Evolutionary conservation across 2,888 invertebrate genomes (phyloP).

Genomic region (Phania funesta): DNA sequence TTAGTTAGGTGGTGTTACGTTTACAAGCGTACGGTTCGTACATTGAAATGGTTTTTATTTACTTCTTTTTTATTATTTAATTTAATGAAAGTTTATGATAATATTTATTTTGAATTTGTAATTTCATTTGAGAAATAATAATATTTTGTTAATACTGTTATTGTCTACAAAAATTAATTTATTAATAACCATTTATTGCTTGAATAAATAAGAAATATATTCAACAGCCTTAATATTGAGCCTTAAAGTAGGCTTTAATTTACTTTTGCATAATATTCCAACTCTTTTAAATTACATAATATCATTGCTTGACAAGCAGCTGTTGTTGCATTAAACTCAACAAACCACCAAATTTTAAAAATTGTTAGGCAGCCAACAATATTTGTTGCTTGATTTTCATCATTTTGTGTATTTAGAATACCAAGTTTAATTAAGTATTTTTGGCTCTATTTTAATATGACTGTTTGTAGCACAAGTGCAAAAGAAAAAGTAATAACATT

Average conservation of each 20-base stretch:
- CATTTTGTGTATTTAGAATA: conserved; percentile 41
- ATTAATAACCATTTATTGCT: not conserved
- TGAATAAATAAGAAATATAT: not conserved
- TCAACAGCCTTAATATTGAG: conserved; percentile 12
- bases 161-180: no score
- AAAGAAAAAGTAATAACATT: conserved; percentile 23
- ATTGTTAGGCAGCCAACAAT: conserved; percentile 40
- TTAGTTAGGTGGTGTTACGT: not conserved
- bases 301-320: not conserved
- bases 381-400: conserved; percentile 64
- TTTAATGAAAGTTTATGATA: conserved; percentile 74
- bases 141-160: no score
- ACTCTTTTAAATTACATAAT: conserved; percentile 20
- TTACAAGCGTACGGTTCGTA: conserved; percentile 10
- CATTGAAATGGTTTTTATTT: conserved; percentile 13
- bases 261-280: not conserved
- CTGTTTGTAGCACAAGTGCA: conserved; percentile 10
- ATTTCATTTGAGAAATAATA: conserved; percentile 8
- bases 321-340: conserved; percentile 1
- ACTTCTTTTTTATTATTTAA: conserved; percentile 71
- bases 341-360: conserved; percentile 25
- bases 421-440: conserved; percentile 41
- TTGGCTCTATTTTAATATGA: conserved; percentile 46
- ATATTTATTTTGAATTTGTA: not conserved
- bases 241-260: conserved; percentile 35